Evolutionary conservation across 1,140 invertebrate species (phyloP), one percentile per base, ranked within the genome.

Genomic region (Euglossa dilemma): DNA sequence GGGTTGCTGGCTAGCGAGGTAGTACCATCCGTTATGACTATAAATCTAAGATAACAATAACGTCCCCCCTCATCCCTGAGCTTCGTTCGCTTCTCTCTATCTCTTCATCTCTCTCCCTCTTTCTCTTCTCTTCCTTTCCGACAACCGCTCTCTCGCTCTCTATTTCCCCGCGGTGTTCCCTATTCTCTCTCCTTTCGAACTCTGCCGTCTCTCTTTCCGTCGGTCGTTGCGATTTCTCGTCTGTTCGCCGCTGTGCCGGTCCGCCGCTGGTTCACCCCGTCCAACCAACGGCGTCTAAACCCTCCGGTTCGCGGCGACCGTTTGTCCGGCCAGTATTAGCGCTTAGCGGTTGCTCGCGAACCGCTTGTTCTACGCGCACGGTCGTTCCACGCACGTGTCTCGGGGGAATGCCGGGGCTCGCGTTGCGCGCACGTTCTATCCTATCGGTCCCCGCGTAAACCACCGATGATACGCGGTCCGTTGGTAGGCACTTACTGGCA

Each of bases 1-100:
- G 92, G 93, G 92, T 93, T 92, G 93, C 92, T 92, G 90, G 92
- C 91, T 93, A 93, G 90, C 92, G 91, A 92, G 93, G 91, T 93
- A 92, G 89, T 92, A 93, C 93, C 93, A 94, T 94, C 93, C 93
- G 93, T 94, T 94, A 94, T 94, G 93, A 94, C 93, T 94, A 94
- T 94, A 94, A 94, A 94, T 94, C 93, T 94, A 94, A 94, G 93
- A 94, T 94, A 94, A 94, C 93, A 94, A 94, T 94, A 94, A 94
- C 93, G 93, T 92, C 91, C 92, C 89, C 90, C 90, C 88, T 88
- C 88, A 83, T 79, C 86, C 87, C 85, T 80, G 76, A 78, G 82
- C 86, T 75, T 74, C 73, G 61, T 85, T 69, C 76, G 83, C 43
- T 76, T 56, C 43, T 67, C 50, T 63, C 81, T 52, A 63, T 63